Percentiles rank a stretch among this genome's conserved stretches.
Evolutionary conservation across 2,888 invertebrate genomes (phyloP).

Genomic region (Parasteatoda lunata): DNA sequence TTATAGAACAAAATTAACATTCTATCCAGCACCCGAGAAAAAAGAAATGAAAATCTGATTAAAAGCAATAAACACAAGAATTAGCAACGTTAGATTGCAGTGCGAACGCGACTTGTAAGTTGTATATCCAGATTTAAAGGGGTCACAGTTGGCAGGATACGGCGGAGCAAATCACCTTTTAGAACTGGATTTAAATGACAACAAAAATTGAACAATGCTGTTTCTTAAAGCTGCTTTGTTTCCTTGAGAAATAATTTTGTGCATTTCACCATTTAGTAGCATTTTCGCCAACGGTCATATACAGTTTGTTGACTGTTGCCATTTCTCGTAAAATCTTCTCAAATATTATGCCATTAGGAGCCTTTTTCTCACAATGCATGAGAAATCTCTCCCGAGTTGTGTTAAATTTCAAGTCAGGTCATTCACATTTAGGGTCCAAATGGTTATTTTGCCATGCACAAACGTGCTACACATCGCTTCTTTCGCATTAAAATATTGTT

Average conservation of each 20-base stretch:
- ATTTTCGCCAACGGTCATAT: conserved; percentile 9
- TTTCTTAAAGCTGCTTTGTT: conserved; percentile 39
- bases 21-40: neutral
- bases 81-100: neutral
- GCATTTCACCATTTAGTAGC: conserved; percentile 38
- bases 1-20: too few species aligned
- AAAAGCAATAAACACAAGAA: neutral
- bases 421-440: neutral
- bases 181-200: conserved; percentile 57
- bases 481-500: neutral
- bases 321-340: neutral
- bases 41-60: neutral
- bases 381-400: neutral
- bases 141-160: conserved; percentile 41
- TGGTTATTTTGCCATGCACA: neutral
- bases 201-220: conserved; percentile 28
- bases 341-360: neutral
- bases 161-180: conserved; percentile 47
- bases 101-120: conserved; percentile 2
- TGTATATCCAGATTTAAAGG: conserved; percentile 45
- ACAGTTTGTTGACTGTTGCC: conserved; percentile 41
- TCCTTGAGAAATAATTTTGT: conserved; percentile 37
- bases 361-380: neutral
- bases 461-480: neutral
- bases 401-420: neutral